Evolutionary conservation across 1,140 invertebrate species (phyloP).

Genomic region (Pentalonia nigronervosa): DNA sequence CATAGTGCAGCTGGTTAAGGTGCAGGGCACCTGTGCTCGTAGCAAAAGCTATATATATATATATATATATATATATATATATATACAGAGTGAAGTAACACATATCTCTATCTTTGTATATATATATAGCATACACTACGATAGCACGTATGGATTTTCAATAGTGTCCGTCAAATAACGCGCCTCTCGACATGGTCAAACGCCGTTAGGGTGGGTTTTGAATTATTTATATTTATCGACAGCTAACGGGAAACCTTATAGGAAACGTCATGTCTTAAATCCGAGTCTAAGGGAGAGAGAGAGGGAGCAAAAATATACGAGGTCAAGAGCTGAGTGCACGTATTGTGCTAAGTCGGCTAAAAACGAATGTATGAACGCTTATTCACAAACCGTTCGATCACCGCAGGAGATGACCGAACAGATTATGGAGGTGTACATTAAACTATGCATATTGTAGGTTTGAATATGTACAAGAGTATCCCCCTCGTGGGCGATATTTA

Average conservation of each 20-base stretch:
- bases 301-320: background rate
- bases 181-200: background rate
- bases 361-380: background rate
- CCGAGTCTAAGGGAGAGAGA: background rate
- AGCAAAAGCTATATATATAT: background rate
- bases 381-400: background rate
- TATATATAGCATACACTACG: background rate
- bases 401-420: background rate
- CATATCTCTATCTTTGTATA: background rate
- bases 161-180: background rate
- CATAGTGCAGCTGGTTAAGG: background rate
- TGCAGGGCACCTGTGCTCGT: background rate
- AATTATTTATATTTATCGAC: conserved; percentile 47
- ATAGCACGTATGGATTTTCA: background rate
- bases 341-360: background rate
- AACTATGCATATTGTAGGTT: background rate
- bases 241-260: conserved; percentile 10
- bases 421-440: background rate
- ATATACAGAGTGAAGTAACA: background rate
- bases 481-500: background rate
- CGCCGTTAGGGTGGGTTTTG: background rate
- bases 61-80: no score
- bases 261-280: background rate
- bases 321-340: background rate
- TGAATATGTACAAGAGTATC: background rate